Evolutionary conservation across 2,797 vertebrate genomes (phyloP).

Genomic region (Alcedo quadribrachys): DNA sequence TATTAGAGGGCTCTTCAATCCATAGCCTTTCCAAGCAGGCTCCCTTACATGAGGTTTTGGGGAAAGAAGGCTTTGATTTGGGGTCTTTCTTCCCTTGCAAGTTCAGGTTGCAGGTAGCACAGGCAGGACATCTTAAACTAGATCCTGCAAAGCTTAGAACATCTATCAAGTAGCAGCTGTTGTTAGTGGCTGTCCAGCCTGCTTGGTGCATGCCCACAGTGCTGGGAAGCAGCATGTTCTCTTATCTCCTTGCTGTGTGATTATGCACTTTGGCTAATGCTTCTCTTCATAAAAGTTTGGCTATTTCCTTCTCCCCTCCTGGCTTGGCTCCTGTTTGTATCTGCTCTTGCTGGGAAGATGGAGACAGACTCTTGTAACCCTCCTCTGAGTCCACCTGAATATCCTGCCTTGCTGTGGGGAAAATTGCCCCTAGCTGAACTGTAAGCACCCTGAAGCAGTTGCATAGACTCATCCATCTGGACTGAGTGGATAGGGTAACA

Average conservation of each 20-base stretch:
- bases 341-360: neutral
- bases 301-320: neutral
- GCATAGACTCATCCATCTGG: constrained; percentile 23
- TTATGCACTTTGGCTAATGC: neutral
- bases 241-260: neutral
- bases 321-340: neutral
- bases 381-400: neutral
- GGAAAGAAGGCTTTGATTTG: neutral
- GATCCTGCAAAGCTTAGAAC: neutral
- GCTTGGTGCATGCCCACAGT: neutral
- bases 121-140: neutral
- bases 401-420: constrained; percentile 10
- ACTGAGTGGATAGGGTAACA: neutral
- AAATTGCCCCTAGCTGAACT: constrained; percentile 37
- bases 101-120: neutral
- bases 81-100: neutral
- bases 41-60: neutral
- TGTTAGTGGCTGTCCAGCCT: neutral
- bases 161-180: neutral
- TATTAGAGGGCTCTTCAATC: neutral
- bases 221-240: neutral
- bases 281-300: neutral
- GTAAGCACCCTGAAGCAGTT: constrained; percentile 54
- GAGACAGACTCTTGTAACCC: neutral
- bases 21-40: neutral